phyloP scores from a whole-genome alignment of 2,797 vertebrate genomes.

The Tenualosa ilisha region DNA sequence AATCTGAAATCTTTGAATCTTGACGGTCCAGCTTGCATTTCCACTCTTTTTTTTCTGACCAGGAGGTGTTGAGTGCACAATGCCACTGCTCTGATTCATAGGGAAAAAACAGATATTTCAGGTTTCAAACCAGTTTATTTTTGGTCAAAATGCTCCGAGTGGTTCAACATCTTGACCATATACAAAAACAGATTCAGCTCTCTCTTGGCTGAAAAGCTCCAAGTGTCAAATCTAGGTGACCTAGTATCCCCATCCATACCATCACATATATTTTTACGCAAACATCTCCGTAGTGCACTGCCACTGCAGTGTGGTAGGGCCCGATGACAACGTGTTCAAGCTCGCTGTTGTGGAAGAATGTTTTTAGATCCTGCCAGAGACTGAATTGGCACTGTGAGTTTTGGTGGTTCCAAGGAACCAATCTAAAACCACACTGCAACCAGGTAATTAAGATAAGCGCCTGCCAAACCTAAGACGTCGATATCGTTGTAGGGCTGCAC shows the following conservation, averaged over 20 bases:
- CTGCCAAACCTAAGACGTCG: background rate
- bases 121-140: too few species aligned
- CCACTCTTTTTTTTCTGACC: too few species aligned
- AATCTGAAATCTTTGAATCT: too few species aligned
- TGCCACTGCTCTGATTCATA: too few species aligned
- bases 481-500: background rate
- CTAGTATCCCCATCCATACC: background rate
- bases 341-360: slow-evolving; percentile 3
- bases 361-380: background rate
- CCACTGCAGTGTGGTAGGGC: background rate
- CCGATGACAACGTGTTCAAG: background rate
- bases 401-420: background rate
- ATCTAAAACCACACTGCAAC: slow-evolving; percentile 6
- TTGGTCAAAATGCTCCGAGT: too few species aligned
- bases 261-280: background rate
- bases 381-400: background rate
- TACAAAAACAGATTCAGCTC: too few species aligned
- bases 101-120: too few species aligned
- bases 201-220: too few species aligned
- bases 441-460: slow-evolving; percentile 10
- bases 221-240: too few species aligned
- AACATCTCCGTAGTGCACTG: background rate
- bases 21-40: too few species aligned
- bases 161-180: too few species aligned
- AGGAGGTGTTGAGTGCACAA: too few species aligned